Evolutionary conservation across 2,888 invertebrate genomes (phyloP), one percentile per base, ranked within the genome.

Genomic region (Schrankia costaestrigalis): DNA sequence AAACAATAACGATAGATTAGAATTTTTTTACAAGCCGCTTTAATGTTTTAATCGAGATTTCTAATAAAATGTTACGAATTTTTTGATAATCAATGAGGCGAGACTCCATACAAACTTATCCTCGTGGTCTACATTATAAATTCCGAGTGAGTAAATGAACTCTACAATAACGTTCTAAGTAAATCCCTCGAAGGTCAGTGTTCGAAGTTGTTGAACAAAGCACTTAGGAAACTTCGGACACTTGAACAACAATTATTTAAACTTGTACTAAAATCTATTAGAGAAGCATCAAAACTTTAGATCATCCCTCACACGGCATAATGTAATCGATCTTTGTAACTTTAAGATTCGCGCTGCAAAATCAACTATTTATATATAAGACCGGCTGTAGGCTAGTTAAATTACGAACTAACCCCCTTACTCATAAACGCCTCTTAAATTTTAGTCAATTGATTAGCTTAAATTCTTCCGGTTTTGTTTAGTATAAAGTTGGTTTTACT

Each of bases 1-100:
- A 42, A 37, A 34, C 17, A 54, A 59, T 64, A 59, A 56, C 39
- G 74, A 37, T 46, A 78, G 69, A 51, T 41, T 78, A 78, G 68
- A 60, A 0, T 71, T 76, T 76, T 78, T 80, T 78, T 79, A 78
- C 67, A 67, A 69, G 56, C 65, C 55, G 71, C 71, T 78, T 72
- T 53, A 62, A 53, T 48, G 28, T 46, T 55, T 51, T 42, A 35
- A 32, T 54, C 31, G 17, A 46, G 27, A 41, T 53, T 33, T 49
- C 24, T 53, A 43, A 19, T 58, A 58, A 63, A 61, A 54, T 56
- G 46, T 57, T 48, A 50, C 33, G 35, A 54, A 50, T 46, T 51
- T 41, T 57, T n/a, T n/a, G n/a, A n/a, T n/a, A n/a, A n/a, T n/a
- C n/a, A n/a, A n/a, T n/a, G n/a, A n/a, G n/a, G n/a, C n/a, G n/a